Evolutionary conservation across 2,888 invertebrate genomes (phyloP).

Genomic region (Physocephala rufipes): DNA sequence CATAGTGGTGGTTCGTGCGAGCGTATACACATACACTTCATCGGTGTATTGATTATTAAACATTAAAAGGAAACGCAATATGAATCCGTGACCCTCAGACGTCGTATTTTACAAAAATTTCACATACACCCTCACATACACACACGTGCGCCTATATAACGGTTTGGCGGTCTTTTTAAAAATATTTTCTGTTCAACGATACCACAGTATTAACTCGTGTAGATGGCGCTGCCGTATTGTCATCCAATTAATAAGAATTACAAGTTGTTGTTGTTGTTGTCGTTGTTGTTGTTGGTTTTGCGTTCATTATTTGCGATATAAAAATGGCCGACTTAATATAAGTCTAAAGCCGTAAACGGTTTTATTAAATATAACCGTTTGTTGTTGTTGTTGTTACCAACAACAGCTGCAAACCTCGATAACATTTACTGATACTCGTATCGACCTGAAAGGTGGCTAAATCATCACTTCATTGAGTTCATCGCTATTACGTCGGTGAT

Average conservation of each 20-base stretch:
- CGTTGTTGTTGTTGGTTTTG: conserved; percentile 14
- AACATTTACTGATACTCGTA: too few species aligned
- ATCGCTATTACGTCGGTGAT: too few species aligned
- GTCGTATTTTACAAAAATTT: neutral
- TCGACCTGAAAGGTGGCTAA: too few species aligned
- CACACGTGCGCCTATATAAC: conserved; percentile 12
- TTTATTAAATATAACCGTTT: too few species aligned
- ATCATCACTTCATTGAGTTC: too few species aligned
- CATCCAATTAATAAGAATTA: conserved; percentile 63
- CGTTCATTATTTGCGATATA: neutral
- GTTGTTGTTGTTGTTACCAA: conserved; percentile 11
- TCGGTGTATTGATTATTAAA: conserved; percentile 24
- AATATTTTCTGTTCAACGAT: neutral
- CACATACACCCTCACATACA: conserved; percentile 20
- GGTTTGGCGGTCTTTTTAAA: neutral
- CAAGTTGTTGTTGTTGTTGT: conserved; percentile 52
- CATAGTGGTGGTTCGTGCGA: neutral
- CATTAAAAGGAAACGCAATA: conserved; percentile 24
- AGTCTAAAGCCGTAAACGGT: neutral
- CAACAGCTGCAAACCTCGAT: conserved; percentile 16
- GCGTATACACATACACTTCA: conserved; percentile 5
- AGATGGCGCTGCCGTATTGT: neutral
- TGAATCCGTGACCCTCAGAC: neutral
- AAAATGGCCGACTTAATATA: neutral
- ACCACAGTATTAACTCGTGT: neutral